phyloP scores from a whole-genome alignment of 2,113 vertebrate genomes.

The Sinocyclocheilus maitianheensis region DNA sequence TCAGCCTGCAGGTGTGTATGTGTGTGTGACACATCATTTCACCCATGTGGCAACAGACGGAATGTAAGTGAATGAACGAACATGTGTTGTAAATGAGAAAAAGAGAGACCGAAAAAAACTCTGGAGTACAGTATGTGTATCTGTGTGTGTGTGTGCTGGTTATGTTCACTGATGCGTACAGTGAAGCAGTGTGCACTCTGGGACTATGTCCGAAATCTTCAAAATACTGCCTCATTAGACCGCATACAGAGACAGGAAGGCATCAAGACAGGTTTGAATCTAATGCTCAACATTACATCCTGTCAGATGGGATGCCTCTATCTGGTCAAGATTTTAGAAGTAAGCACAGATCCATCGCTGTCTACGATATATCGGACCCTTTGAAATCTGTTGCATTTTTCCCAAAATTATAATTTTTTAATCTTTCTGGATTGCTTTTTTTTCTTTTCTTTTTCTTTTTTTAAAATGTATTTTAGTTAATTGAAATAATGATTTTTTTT shows the following conservation, averaged over 20 bases:
- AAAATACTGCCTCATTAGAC: background rate
- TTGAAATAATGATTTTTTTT: too few relatives aligned
- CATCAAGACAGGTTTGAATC: background rate
- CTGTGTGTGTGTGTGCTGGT: conserved; percentile 32
- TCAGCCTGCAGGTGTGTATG: conserved; percentile 22
- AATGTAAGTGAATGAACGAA: background rate
- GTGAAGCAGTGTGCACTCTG: background rate
- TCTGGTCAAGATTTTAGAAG: background rate
- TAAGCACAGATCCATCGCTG: background rate
- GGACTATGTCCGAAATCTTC: background rate
- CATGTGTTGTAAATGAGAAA: background rate
- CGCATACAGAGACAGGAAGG: background rate
- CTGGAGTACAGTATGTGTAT: background rate
- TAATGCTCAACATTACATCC: background rate
- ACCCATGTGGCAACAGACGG: conserved; percentile 18
- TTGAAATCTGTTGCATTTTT: too few relatives aligned
- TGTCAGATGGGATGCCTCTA: background rate
- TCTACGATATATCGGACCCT: background rate
- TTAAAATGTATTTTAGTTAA: too few relatives aligned
- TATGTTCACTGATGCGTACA: conserved; percentile 13
- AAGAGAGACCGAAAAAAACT: background rate
- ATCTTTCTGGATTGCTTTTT: too few relatives aligned
- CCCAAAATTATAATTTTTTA: too few relatives aligned
- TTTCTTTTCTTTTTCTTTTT: too few relatives aligned
- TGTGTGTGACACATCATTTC: conserved; percentile 28